These are phyloP conservation scores for Opisthograptis luteolata DNA, from an alignment of 2,888 invertebrate genomes.

Conservation along the genomic window DNA sequence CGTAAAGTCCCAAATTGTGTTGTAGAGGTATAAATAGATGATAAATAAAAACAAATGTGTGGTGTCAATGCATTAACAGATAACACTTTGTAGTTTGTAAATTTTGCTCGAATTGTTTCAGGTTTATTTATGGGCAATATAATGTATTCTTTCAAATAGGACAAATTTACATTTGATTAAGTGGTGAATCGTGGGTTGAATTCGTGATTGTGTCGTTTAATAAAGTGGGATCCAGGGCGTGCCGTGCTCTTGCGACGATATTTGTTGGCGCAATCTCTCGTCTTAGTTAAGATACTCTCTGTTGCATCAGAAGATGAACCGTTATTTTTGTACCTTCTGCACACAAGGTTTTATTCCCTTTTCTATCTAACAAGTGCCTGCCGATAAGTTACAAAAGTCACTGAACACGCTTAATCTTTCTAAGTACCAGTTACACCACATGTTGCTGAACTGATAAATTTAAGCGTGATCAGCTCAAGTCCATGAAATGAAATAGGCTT, in stretches of 20 bases:
- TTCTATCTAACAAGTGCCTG: neutral
- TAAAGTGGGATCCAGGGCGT: slow-evolving; percentile 63
- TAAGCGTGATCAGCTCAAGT: no score
- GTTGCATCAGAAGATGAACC: slow-evolving; percentile 53
- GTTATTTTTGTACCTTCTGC: slow-evolving; percentile 15
- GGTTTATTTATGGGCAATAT: slow-evolving; percentile 19
- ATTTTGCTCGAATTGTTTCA: slow-evolving; percentile 9
- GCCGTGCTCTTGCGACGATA: slow-evolving; percentile 53
- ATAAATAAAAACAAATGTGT: no score
- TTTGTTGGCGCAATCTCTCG: slow-evolving; percentile 56
- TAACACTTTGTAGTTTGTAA: no score
- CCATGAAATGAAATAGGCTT: no score
- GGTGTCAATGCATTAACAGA: no score
- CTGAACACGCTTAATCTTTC: no score
- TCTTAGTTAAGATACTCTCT: slow-evolving; percentile 53
- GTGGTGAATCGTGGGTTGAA: slow-evolving; percentile 67
- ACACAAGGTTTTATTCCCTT: neutral
- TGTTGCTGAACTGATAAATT: no score
- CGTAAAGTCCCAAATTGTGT: neutral
- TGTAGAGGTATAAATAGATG: no score
- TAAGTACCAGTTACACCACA: no score
- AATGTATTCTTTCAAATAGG: slow-evolving; percentile 50
- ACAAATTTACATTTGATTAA: slow-evolving; percentile 61
- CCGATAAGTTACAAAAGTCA: no score
- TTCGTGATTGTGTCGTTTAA: slow-evolving; percentile 75